Conservation (phyloP, 2,888 invertebrate genomes). For the Drosophila stalkeri region DNA sequence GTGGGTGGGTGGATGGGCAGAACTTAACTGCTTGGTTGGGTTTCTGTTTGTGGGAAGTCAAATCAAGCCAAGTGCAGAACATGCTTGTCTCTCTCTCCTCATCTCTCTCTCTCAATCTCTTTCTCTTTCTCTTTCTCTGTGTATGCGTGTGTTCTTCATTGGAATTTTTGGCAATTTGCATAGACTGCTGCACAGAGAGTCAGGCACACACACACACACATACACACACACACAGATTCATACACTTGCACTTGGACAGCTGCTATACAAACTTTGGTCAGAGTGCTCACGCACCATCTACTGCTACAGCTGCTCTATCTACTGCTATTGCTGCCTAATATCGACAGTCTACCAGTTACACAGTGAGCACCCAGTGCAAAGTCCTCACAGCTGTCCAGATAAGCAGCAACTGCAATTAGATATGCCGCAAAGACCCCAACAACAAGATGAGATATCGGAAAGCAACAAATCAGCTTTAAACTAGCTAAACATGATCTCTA, state of each 20-base stretch:
- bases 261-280: constrained; percentile 62
- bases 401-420: constrained; percentile 28
- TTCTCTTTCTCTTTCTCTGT: constrained; percentile 5
- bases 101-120: background rate
- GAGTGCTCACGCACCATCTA: constrained; percentile 53
- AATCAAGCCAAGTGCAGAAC: constrained; percentile 62
- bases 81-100: constrained; percentile 24
- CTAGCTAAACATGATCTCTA: background rate
- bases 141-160: constrained; percentile 39
- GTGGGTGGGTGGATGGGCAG: constrained; percentile 5
- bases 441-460: constrained; percentile 10
- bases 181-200: constrained; percentile 38
- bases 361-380: constrained; percentile 26
- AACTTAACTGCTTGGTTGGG: constrained; percentile 72
- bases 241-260: constrained; percentile 41
- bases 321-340: background rate
- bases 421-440: constrained; percentile 23
- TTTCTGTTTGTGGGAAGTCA: constrained; percentile 68
- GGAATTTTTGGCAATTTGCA: constrained; percentile 71
- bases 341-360: constrained; percentile 36
- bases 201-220: constrained; percentile 10
- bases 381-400: constrained; percentile 7
- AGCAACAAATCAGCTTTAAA: constrained; percentile 11
- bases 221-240: background rate
- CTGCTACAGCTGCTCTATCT: constrained; percentile 2